phyloP scores from a whole-genome alignment of 1,140 invertebrate species.

The Mya arenaria region DNA sequence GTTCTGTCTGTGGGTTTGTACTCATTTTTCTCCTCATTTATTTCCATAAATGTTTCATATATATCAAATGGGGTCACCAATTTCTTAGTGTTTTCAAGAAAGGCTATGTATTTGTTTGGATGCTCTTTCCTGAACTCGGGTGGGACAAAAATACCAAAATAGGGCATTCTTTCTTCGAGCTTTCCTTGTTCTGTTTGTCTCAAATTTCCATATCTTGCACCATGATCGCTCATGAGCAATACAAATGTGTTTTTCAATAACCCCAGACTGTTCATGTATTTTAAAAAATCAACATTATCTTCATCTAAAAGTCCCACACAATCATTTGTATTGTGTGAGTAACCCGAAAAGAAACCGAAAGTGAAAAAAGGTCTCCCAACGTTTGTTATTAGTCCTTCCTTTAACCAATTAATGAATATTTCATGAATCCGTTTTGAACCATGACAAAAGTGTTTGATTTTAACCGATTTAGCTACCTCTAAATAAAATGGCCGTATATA shows the following conservation, averaged over 20 bases:
- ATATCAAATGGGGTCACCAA: constrained; percentile 82
- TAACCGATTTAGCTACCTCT: constrained; percentile 85
- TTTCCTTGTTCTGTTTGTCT: constrained; percentile 90
- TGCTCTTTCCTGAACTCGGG: constrained; percentile 86
- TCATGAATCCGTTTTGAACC: constrained; percentile 90
- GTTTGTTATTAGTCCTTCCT: constrained; percentile 82
- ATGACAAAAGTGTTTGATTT: constrained; percentile 84
- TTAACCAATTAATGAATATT: constrained; percentile 86
- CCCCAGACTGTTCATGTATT: constrained; percentile 86
- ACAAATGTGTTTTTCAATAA: constrained; percentile 84
- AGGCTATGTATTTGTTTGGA: constrained; percentile 85
- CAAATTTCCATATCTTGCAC: constrained; percentile 92
- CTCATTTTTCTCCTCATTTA: constrained; percentile 60
- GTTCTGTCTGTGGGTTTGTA: constrained; percentile 80
- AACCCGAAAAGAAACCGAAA: constrained; percentile 92
- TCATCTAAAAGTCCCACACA: constrained; percentile 86
- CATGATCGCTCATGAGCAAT: constrained; percentile 95
- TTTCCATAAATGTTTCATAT: constrained; percentile 77
- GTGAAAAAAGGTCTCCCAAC: constrained; percentile 83
- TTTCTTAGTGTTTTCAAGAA: constrained; percentile 85
- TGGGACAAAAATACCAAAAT: constrained; percentile 91
- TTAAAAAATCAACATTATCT: constrained; percentile 85
- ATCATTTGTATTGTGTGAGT: constrained; percentile 90
- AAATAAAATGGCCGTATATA: constrained; percentile 93
- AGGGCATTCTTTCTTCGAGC: constrained; percentile 94